These are phyloP conservation scores for Pteronura brasiliensis DNA, from an alignment of 2,113 vertebrate species.

Conservation along the genomic window DNA sequence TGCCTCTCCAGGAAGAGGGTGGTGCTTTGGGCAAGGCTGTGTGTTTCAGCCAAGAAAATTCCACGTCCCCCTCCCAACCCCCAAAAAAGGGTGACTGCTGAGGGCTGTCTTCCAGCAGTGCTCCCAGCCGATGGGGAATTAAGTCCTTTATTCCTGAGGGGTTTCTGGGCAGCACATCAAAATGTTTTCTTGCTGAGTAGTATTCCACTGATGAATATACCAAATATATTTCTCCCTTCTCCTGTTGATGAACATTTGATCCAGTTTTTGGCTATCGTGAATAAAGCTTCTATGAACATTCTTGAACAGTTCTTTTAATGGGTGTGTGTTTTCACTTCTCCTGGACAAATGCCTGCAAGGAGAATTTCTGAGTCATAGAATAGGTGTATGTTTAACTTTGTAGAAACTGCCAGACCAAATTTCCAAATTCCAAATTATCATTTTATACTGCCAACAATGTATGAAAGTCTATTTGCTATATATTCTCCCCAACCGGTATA, in stretches of 20 bases:
- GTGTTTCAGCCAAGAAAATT: background rate
- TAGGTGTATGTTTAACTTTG: constrained; percentile 42
- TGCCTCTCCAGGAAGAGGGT: background rate
- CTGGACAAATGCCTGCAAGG: constrained; percentile 28
- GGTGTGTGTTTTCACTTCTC: constrained; percentile 35
- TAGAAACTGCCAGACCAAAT: constrained; percentile 33
- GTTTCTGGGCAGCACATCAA: background rate
- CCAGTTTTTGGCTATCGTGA: background rate
- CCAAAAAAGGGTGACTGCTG: background rate
- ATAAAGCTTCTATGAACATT: background rate
- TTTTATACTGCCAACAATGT: background rate
- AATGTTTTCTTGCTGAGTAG: background rate
- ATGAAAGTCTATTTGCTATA: background rate
- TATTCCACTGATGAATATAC: background rate
- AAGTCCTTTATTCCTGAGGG: background rate
- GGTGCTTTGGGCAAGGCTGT: background rate
- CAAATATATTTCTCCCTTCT: background rate
- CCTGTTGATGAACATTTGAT: background rate
- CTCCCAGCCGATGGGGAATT: background rate
- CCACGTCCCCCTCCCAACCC: fast-evolving
- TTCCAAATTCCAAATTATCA: constrained; percentile 13
- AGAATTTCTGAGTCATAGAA: constrained; percentile 30
- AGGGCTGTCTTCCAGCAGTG: background rate
- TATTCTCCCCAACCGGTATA: background rate
- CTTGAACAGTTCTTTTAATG: background rate